Conservation (phyloP, 1,140 invertebrate species). For the Acromyrmex charruanus region DNA sequence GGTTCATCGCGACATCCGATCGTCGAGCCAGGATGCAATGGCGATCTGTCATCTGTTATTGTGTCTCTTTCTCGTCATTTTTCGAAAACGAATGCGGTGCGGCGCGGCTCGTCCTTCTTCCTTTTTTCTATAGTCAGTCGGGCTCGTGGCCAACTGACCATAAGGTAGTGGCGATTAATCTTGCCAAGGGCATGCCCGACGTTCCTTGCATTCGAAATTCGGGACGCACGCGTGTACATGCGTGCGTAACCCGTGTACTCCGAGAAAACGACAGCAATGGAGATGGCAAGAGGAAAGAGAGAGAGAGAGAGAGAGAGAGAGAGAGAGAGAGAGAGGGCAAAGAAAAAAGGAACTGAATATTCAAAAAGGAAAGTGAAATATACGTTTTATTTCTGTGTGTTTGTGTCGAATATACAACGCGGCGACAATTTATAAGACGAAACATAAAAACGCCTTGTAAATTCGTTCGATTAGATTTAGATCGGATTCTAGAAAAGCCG, state of each 20-base stretch:
- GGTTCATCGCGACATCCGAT: slow-evolving; percentile 6
- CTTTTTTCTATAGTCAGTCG: slow-evolving; percentile 84
- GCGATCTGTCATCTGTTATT: slow-evolving; percentile 68
- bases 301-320: too few species aligned
- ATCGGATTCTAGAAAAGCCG: background rate
- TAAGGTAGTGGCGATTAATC: slow-evolving; percentile 82
- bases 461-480: background rate
- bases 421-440: background rate
- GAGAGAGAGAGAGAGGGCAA: background rate
- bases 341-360: background rate
- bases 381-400: background rate
- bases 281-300: too few species aligned
- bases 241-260: slow-evolving; percentile 59
- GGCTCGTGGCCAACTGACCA: slow-evolving; percentile 81
- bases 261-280: slow-evolving; percentile 30
- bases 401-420: background rate
- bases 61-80: slow-evolving; percentile 62
- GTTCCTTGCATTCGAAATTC: slow-evolving; percentile 83
- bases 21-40: background rate
- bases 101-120: slow-evolving; percentile 69
- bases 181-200: slow-evolving; percentile 83
- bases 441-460: background rate
- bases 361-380: background rate
- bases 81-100: slow-evolving; percentile 50
- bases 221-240: slow-evolving; percentile 67